These are phyloP conservation scores for Gymnogyps californianus DNA, from an alignment of 2,113 vertebrate species.

Conservation along the genomic window DNA sequence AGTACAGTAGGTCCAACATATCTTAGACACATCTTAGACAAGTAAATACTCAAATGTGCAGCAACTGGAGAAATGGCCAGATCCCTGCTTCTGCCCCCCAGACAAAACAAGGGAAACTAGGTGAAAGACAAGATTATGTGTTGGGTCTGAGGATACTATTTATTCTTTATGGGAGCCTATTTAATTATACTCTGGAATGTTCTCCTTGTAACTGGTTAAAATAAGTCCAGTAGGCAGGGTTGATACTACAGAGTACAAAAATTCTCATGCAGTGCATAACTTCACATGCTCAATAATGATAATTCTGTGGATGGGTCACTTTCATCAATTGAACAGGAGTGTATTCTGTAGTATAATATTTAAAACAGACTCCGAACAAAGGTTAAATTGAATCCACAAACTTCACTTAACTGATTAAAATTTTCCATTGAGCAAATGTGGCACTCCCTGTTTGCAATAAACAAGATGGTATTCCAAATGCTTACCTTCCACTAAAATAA, in stretches of 20 bases:
- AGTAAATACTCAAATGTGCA: background rate
- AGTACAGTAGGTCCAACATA: background rate
- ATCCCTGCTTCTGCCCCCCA: background rate
- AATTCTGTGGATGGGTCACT: background rate
- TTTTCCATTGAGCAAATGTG: background rate
- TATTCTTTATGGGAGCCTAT: background rate
- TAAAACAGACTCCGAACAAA: background rate
- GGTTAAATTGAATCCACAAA: background rate
- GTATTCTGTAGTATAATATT: background rate
- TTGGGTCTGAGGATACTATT: background rate
- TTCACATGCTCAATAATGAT: background rate
- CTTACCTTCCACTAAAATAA: slow-evolving; percentile 32
- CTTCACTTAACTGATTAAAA: slow-evolving; percentile 13
- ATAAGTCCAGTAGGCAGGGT: background rate
- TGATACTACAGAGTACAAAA: background rate
- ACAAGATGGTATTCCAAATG: background rate
- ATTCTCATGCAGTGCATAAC: background rate
- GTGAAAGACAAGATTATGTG: background rate
- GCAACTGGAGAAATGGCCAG: background rate
- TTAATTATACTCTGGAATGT: background rate
- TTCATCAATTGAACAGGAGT: background rate
- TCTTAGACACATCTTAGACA: background rate
- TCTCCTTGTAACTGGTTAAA: background rate
- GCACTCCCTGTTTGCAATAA: background rate
- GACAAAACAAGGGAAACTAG: background rate